Conservation (phyloP, 1,140 invertebrate species). For the Eciton burchellii region DNA sequence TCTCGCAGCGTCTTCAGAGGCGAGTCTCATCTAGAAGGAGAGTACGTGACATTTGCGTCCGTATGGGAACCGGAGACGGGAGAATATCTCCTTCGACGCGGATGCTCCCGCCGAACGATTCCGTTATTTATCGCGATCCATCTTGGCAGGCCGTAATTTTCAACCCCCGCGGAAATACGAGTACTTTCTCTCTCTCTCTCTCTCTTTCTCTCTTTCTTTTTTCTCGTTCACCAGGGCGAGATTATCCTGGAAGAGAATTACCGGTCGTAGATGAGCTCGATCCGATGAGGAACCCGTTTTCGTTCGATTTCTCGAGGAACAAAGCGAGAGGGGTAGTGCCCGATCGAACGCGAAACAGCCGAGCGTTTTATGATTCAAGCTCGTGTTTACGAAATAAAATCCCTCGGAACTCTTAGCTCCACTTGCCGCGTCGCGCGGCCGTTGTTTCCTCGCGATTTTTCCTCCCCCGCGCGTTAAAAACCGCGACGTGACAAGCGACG, state of each 20-base stretch:
- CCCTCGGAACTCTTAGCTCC: background rate
- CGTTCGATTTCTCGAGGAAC: background rate
- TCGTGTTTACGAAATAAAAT: background rate
- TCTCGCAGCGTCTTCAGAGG: slow-evolving; percentile 65
- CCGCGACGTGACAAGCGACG: background rate
- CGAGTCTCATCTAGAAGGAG: slow-evolving; percentile 76
- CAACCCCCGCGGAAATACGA: background rate
- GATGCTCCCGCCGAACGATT: background rate
- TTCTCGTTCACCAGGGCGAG: background rate
- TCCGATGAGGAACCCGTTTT: background rate
- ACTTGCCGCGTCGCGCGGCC: background rate
- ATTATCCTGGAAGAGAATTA: background rate
- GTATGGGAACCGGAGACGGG: background rate
- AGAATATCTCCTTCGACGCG: background rate
- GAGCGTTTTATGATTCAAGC: background rate
- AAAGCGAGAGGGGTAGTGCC: too few relatives aligned
- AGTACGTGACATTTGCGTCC: slow-evolving; percentile 61
- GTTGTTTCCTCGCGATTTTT: slow-evolving; percentile 29
- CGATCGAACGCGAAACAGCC: too few relatives aligned
- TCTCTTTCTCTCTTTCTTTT: background rate
- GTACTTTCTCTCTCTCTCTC: too few relatives aligned
- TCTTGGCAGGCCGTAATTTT: background rate
- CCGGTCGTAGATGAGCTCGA: background rate
- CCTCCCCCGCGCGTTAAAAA: slow-evolving; percentile 45
- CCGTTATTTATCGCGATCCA: background rate